Evolutionary conservation across 2,113 vertebrate genomes (phyloP), one percentile per base, ranked within the genome.

Genomic region (Sapajus apella): DNA sequence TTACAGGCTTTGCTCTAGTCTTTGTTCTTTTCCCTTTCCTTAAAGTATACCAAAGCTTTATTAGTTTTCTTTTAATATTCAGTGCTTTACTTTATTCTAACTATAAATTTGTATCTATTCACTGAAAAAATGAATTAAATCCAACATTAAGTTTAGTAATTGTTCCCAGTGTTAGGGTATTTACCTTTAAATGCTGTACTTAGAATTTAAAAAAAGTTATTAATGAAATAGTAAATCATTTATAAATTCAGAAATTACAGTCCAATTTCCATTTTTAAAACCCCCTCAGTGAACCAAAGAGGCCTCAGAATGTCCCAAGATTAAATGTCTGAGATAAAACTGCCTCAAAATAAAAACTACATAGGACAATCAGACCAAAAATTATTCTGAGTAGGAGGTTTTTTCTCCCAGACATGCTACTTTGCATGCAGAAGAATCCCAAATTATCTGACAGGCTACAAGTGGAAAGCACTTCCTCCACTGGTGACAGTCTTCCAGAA

Each of bases 331-430:
- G 45, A 52, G 20, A 73, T 61, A 56, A 91, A 79, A 87, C 66
- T 14, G 90, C 17, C 50, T 94, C 79, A 70, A 95, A 92, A 96
- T 68, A 73, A 95, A 93, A 94, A 68, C 45, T 90, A 35, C 72
- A 9, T 30, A 9, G 64, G 91, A 96, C 79, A 95, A 94, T 87
- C 27, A 87, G 35, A 77, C 20, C 18, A 66, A 68, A 96, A 80
- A 45, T 85, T n/a, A 85, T 82, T 87, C 50, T 58, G 47, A 89
- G 64, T 55, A 73, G 55, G 58, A 86, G 35, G 43, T 4, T 30
- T 96, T 85, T 79, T 58, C 56, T 61, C 75, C 23, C 35, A 96
- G 87, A 96, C 32, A 27, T 23, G 50, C 45, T 37, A 61, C 64
- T 79, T 72, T 17, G 32, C 7, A 55, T 50, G 35, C 94, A 55